Base-by-base conservation (phyloP, 2,888 invertebrate genomes). In the Matsumyia berberina region DNA sequence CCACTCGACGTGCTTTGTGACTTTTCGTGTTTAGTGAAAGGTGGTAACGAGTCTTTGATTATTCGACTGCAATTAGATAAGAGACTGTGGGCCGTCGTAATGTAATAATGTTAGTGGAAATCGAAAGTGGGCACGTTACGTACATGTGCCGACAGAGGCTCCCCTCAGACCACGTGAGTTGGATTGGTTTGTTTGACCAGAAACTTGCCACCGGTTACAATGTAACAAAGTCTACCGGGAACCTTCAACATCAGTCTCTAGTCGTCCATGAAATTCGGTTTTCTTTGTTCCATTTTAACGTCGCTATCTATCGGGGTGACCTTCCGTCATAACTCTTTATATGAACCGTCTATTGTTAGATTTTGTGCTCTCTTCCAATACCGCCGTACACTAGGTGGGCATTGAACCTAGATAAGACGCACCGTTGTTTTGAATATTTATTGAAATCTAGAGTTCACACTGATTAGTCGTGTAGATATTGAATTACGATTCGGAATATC, bases 11-110 rank as follows among this genome's bases (percentile, higher is more conserved):
- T 24, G 8, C 29, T 44, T 12, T 29, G 42, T 42, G 12, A 42
- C 2, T 19, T 39, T 3, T 60, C 15, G 60, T 2, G 15, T 42
- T 24, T 42, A 42, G 58, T 60, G 58, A 60, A 60, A 60, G 60
- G 60, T 60, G 31, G 42, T 44, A 24, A 29, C 24, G 19, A 37
- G 17, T 57, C 35, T 24, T 24, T 24, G 24, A 24, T 24, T 24
- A 24, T 24, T 3, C 24, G 24, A 24, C 24, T 24, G 24, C 24
- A 24, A 24, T 24, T 24, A 24, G 24, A 24, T 24, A 24, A 24
- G 24, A 24, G 2, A 24, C 24, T 24, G 24, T 3, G 4, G 4
- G 24, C 24, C 24, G 24, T 24, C 2, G 24, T 24, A 24, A 24
- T 24, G 24, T 24, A 24, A 24, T 24, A 24, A 24, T 24, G 24